A percentile compares a stretch with the other conserved stretches of the same genome.
Conservation (phyloP, 2,797 vertebrate genomes). For the Microtus californicus region DNA sequence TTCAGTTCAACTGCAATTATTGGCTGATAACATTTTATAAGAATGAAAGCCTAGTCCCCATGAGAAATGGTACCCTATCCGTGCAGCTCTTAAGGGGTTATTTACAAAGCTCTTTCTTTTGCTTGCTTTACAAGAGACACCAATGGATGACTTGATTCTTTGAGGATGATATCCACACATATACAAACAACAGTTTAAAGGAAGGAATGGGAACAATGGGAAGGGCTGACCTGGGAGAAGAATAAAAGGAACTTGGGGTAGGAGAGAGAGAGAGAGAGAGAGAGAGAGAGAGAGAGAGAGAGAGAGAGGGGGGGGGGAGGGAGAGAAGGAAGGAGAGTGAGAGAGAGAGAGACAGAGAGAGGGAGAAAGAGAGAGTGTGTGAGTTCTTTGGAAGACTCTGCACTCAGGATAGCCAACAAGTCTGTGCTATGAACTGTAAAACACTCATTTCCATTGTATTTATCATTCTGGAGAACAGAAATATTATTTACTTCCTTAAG, state of each 20-base stretch:
- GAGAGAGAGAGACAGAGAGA: background rate
- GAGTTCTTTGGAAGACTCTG: background rate
- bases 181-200: background rate
- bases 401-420: background rate
- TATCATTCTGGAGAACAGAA: background rate
- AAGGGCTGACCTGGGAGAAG: background rate
- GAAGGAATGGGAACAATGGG: background rate
- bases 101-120: background rate
- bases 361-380: background rate
- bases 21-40: background rate
- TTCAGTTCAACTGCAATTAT: background rate
- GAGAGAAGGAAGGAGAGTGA: background rate
- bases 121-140: background rate
- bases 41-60: background rate
- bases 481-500: background rate
- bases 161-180: background rate
- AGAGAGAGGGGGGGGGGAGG: background rate
- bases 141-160: background rate
- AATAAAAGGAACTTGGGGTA: background rate
- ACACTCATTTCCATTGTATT: background rate
- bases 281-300: background rate
- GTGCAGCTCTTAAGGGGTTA: background rate
- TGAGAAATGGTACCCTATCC: background rate
- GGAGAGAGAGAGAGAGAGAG: background rate
- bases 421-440: background rate